Conservation (phyloP, 2,797 vertebrate genomes). For the Smutsia temminckii region DNA sequence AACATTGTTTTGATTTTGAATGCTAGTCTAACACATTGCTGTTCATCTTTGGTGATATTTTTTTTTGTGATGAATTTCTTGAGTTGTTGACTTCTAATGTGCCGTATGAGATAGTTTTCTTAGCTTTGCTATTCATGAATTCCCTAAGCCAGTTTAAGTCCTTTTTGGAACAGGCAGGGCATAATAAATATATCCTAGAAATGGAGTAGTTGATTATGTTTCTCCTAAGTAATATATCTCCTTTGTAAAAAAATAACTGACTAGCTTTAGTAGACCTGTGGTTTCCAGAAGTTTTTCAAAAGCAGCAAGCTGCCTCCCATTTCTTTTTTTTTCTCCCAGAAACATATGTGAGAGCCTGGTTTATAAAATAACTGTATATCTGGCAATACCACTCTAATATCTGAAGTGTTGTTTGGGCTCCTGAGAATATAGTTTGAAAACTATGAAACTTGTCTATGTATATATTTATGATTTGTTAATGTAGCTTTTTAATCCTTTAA, state of each 20-base stretch:
- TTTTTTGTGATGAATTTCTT: neutral
- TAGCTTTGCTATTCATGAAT: neutral
- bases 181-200: neutral
- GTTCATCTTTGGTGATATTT: neutral
- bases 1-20: constrained; percentile 22
- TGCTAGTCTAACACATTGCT: neutral
- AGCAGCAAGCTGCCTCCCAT: neutral
- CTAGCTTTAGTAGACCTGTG: neutral
- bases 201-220: neutral
- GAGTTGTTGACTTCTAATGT: neutral
- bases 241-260: neutral
- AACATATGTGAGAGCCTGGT: neutral
- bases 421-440: constrained; percentile 35
- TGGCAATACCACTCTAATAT: neutral
- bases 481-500: neutral
- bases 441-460: neutral
- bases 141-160: neutral
- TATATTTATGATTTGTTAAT: neutral
- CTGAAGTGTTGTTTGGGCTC: neutral
- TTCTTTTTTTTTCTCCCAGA: neutral
- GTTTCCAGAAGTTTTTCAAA: constrained; percentile 41
- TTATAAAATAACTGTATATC: neutral
- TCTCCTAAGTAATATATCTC: neutral
- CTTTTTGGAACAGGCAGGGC: neutral
- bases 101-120: neutral